Conservation (phyloP, 2,113 vertebrate genomes). For the Limanda limanda region DNA sequence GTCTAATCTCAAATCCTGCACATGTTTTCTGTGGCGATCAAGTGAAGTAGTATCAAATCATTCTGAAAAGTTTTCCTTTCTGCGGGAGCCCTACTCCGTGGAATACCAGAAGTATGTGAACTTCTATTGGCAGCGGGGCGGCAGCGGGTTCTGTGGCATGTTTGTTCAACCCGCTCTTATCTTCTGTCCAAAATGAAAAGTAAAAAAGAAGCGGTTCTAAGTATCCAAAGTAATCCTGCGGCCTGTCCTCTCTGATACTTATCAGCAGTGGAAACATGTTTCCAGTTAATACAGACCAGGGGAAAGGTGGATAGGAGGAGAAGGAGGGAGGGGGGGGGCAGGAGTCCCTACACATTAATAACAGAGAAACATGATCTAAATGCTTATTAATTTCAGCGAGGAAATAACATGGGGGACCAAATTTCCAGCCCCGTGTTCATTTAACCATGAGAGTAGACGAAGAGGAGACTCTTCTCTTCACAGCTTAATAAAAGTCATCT, state of each 20-base stretch:
- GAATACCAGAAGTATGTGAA: slow-evolving; percentile 70
- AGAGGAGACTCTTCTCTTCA: slow-evolving; percentile 56
- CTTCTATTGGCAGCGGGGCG: slow-evolving; percentile 25
- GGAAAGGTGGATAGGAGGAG: slow-evolving; percentile 28
- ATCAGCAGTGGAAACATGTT: slow-evolving; percentile 74
- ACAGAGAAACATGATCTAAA: slow-evolving; percentile 68
- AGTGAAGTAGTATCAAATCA: slow-evolving; percentile 61
- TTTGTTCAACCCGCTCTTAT: slow-evolving; percentile 70
- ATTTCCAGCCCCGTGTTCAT: slow-evolving; percentile 44
- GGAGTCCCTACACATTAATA: slow-evolving; percentile 54
- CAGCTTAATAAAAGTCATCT: slow-evolving; percentile 61
- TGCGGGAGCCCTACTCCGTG: slow-evolving; percentile 42
- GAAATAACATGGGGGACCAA: slow-evolving; percentile 44
- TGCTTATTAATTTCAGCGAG: slow-evolving; percentile 56
- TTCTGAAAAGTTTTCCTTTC: slow-evolving; percentile 66
- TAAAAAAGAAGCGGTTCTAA: slow-evolving; percentile 62
- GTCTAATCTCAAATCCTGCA: slow-evolving; percentile 63
- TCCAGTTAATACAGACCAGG: slow-evolving; percentile 71
- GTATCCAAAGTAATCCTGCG: slow-evolving; percentile 68
- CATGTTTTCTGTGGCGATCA: slow-evolving; percentile 49
- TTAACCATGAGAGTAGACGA: slow-evolving; percentile 59
- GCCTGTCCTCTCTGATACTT: slow-evolving; percentile 71
- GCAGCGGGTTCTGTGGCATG: slow-evolving; percentile 53
- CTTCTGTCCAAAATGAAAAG: slow-evolving; percentile 57
- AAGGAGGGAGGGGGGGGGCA: neutral